Percentiles rank a stretch among this genome's conserved stretches.
These are phyloP conservation scores for Limnothrissa miodon DNA, from an alignment of 2,113 vertebrate species.

Conservation along the genomic window DNA sequence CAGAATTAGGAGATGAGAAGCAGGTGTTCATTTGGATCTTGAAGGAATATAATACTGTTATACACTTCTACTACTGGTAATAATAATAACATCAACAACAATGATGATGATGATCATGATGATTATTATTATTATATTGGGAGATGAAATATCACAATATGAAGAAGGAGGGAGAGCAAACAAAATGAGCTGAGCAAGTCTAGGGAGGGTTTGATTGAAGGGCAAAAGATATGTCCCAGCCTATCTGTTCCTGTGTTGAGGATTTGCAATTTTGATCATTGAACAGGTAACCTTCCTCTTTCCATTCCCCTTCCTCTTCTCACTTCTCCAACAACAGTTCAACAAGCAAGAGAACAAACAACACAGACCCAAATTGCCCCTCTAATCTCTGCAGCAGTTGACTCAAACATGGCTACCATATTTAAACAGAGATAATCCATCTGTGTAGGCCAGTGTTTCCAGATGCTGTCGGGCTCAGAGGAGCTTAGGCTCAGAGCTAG, in stretches of 20 bases:
- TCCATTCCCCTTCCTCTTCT: neutral
- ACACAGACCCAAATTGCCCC: neutral
- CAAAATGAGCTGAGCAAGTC: neutral
- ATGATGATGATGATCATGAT: neutral
- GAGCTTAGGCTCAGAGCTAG: slow-evolving; percentile 44
- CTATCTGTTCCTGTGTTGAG: neutral
- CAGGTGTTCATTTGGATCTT: neutral
- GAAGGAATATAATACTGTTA: too few relatives aligned
- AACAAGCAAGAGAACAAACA: neutral
- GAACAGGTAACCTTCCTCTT: neutral
- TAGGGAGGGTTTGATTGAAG: neutral
- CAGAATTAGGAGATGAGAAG: too few relatives aligned
- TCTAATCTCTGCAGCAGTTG: neutral
- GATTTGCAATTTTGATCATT: neutral
- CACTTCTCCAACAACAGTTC: neutral
- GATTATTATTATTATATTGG: too few relatives aligned
- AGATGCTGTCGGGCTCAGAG: slow-evolving; percentile 22
- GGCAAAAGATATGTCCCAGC: neutral
- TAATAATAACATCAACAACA: too few relatives aligned
- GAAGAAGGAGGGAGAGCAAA: neutral
- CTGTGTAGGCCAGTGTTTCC: slow-evolving; percentile 15
- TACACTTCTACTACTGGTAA: too few relatives aligned
- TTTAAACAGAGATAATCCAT: neutral
- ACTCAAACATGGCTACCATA: neutral
- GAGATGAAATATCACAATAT: too few relatives aligned